These are phyloP conservation scores for Andrena fulva DNA, from an alignment of 2,888 invertebrate species.

Conservation along the genomic window DNA sequence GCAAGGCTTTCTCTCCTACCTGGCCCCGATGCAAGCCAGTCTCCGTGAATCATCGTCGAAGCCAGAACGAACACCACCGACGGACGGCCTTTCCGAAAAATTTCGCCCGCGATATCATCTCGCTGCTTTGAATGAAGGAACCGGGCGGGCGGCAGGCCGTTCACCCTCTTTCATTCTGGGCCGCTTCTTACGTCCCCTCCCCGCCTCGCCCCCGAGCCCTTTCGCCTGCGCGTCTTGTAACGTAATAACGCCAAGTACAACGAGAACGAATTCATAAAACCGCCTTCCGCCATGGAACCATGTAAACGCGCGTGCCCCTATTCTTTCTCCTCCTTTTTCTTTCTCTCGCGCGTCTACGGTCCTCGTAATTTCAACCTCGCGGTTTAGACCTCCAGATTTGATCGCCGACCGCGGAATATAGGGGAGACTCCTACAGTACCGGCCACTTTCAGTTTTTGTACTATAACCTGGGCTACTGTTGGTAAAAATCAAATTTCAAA, in stretches of 20 bases:
- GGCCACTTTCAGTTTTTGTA: no score
- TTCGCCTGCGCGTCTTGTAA: conserved; percentile 37
- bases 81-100: conserved; percentile 45
- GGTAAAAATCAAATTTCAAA: no score
- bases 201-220: background rate
- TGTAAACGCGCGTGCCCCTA: background rate
- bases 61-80: conserved; percentile 34
- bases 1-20: conserved; percentile 3
- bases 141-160: conserved; percentile 41
- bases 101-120: conserved; percentile 51
- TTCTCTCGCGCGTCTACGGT: background rate
- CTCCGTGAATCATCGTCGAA: conserved; percentile 36
- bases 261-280: conserved; percentile 52
- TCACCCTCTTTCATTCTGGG: conserved; percentile 49
- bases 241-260: conserved; percentile 45
- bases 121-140: conserved; percentile 39
- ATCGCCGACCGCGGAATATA: no score
- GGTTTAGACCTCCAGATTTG: no score
- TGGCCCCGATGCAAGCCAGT: conserved; percentile 8
- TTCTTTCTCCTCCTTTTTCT: conserved; percentile 5
- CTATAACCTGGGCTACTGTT: no score
- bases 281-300: conserved; percentile 42
- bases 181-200: conserved; percentile 36
- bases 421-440: no score
- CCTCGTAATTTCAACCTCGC: background rate